Evolutionary conservation across 2,113 vertebrate species (phyloP).

Genomic region (Sinosuthora webbiana): DNA sequence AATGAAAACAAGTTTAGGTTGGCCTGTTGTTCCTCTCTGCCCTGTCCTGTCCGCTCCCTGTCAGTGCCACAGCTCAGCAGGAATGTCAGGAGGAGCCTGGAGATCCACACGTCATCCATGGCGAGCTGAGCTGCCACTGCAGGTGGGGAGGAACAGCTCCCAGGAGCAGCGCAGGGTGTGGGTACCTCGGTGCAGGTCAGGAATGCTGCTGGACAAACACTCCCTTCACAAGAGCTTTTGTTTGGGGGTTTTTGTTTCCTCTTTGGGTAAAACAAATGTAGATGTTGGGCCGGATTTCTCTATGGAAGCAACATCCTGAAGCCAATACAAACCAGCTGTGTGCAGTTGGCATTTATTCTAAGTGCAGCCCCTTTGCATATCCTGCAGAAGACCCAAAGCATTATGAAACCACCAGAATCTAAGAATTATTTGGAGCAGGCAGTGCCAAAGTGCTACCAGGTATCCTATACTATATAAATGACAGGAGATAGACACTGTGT

Average conservation of each 20-base stretch:
- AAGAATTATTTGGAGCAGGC: not conserved
- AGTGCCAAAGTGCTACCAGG: not conserved
- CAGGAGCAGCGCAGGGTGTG: not conserved
- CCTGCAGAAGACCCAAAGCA: not conserved
- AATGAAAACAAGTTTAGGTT: not conserved
- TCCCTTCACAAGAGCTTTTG: constrained; percentile 41
- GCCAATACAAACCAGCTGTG: not conserved
- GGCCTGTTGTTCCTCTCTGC: not conserved
- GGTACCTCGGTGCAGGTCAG: constrained; percentile 4
- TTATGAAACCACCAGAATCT: not conserved
- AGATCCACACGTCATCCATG: not conserved
- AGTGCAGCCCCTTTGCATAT: not conserved
- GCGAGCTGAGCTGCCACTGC: rapidly evolving
- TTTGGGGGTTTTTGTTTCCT: not conserved
- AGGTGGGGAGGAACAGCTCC: not conserved
- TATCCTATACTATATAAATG: not conserved
- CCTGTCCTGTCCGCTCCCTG: not conserved
- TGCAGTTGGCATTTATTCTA: not conserved
- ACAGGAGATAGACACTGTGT: not conserved
- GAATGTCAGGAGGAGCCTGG: constrained; percentile 29
- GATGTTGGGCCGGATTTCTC: not conserved
- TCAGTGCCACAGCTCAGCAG: not conserved
- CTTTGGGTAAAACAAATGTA: not conserved
- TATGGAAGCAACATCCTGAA: not conserved
- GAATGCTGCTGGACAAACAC: constrained; percentile 72